Evolutionary conservation across 2,888 invertebrate genomes (phyloP), one percentile per base, ranked within the genome.

Genomic region (Chalcis sispes): DNA sequence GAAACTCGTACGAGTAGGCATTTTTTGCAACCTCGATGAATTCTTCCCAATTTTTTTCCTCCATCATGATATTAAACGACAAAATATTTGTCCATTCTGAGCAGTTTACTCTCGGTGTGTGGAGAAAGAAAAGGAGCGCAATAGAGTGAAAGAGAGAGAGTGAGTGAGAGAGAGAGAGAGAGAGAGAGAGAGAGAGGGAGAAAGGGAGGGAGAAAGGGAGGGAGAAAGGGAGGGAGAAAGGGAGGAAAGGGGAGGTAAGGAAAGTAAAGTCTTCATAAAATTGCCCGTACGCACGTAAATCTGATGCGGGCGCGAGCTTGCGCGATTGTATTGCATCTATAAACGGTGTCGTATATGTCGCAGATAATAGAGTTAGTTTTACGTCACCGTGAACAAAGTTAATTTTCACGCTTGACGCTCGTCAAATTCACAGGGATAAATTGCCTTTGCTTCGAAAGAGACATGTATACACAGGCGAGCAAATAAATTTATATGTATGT

Each of bases 361-460:
- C 74, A 79, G 77, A 65, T 73, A 77, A 77, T 77, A 77, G 70
- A 79, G 79, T 82, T 81, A 81, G 80, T 80, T 81, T 82, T 80
- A 81, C 79, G 81, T 80, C 81, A 75, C 59, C 79, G 69, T 71
- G 79, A 78, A 77, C 77, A 73, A 83, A 82, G 80, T 81, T 80
- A 80, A 82, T 82, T 82, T 81, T 79, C 73, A 79, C 80, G 72
- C 64, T 61, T 42, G 40, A 25, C 59, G 61, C 77, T 77, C 73
- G 73, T 73, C 72, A 70, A 77, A 48, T 27, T 25, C 25, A 23
- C 29, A n/a, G n/a, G 64, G 72, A 61, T 67, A 73, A 77, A 72
- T 73, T 77, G 77, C 72, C 72, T 59, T 71, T 46, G 52, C 32
- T 15, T n/a, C 36, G 2, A 36, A 36, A 5, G 48, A 42, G 48